Conservation (phyloP, 2,113 vertebrate genomes). For the Furnarius figulus region DNA sequence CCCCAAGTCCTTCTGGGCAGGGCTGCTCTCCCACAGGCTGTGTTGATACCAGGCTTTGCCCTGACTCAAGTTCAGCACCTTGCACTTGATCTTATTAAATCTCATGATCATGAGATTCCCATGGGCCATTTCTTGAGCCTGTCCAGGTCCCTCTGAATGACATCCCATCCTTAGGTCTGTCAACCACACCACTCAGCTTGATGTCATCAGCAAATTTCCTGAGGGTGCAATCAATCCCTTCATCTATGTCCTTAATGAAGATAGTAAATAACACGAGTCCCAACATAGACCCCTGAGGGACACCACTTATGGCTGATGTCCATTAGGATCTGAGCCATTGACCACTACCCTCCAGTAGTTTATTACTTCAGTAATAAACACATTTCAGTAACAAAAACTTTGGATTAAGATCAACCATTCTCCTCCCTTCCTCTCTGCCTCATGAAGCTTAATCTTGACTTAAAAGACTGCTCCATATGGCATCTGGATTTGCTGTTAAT, state of each 20-base stretch:
- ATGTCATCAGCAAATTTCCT: background rate
- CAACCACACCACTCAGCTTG: background rate
- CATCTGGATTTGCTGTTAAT: background rate
- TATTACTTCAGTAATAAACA: background rate
- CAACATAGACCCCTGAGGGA: background rate
- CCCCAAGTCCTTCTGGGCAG: background rate
- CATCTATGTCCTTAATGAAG: background rate
- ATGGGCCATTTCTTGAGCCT: background rate
- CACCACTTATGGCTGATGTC: background rate
- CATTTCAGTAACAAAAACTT: background rate
- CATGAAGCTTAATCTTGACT: background rate
- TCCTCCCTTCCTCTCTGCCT: background rate
- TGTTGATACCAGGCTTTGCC: accelerated
- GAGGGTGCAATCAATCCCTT: background rate
- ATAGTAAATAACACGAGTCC: background rate
- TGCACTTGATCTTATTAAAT: background rate
- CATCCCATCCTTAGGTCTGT: background rate
- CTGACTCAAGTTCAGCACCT: background rate
- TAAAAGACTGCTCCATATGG: background rate
- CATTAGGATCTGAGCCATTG: background rate
- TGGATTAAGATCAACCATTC: background rate
- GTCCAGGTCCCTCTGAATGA: background rate
- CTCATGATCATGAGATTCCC: no score
- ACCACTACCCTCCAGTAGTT: background rate
- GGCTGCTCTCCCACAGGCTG: background rate